These are phyloP conservation scores for Antheraea mylitta DNA, from an alignment of 1,140 invertebrate genomes.

Conservation along the genomic window DNA sequence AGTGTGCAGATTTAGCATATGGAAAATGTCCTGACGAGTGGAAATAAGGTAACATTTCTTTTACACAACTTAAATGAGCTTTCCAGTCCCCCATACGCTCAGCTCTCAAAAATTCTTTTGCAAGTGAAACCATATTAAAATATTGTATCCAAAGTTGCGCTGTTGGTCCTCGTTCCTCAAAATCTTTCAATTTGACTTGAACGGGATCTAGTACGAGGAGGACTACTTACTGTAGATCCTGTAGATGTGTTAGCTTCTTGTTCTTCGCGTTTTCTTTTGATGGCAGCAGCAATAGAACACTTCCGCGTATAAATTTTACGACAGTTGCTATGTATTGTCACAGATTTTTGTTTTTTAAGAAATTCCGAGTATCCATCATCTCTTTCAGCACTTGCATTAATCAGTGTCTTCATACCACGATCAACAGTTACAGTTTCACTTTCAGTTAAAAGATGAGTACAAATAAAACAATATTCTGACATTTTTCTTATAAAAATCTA, in stretches of 20 bases:
- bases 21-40: slow-evolving; percentile 47
- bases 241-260: slow-evolving; percentile 35
- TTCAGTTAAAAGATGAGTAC: no score
- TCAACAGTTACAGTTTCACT: no score
- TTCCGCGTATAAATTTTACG: slow-evolving; percentile 49
- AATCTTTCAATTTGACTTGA: slow-evolving; percentile 35
- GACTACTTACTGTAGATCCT: no score
- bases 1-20: slow-evolving; percentile 53
- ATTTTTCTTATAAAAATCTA: no score
- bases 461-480: no score
- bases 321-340: slow-evolving; percentile 45
- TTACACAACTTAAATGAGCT: slow-evolving; percentile 52
- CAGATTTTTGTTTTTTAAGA: no score
- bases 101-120: slow-evolving; percentile 51
- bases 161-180: slow-evolving; percentile 51
- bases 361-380: slow-evolving; percentile 50
- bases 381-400: slow-evolving; percentile 53
- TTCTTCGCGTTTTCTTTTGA: slow-evolving; percentile 40
- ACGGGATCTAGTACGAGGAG: slow-evolving; percentile 47
- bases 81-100: slow-evolving; percentile 62
- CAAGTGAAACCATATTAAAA: slow-evolving; percentile 51
- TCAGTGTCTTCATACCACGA: no score
- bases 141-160: slow-evolving; percentile 65
- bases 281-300: slow-evolving; percentile 41
- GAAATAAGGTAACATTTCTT: slow-evolving; percentile 70